Percentiles rank a stretch among this genome's conserved stretches.
These are phyloP conservation scores for Phylloscopus trochilus DNA, from an alignment of 2,113 vertebrate species.

Conservation along the genomic window DNA sequence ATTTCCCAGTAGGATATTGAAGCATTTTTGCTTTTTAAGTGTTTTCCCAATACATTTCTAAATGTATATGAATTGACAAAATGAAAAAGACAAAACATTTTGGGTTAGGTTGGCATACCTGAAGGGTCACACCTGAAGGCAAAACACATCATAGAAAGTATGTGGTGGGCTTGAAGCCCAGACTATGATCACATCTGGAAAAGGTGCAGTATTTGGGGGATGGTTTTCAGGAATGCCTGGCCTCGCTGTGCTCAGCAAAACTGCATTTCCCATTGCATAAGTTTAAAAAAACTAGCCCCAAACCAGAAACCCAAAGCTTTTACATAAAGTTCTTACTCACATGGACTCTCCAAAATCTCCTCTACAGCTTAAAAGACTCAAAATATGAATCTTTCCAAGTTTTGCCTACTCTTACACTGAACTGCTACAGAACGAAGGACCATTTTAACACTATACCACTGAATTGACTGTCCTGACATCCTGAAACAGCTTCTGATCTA, in stretches of 20 bases:
- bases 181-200: background rate
- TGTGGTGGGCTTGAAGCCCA: background rate
- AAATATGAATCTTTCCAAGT: background rate
- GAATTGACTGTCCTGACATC: background rate
- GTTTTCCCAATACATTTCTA: background rate
- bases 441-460: background rate
- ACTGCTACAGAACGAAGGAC: background rate
- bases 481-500: background rate
- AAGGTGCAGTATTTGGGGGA: background rate
- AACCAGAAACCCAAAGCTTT: background rate
- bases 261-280: background rate
- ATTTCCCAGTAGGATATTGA: background rate
- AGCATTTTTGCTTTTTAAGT: background rate
- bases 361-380: background rate
- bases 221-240: background rate
- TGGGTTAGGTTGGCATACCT: background rate
- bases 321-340: background rate
- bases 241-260: background rate
- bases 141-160: background rate
- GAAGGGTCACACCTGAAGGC: background rate
- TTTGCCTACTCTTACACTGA: background rate
- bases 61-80: background rate
- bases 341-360: background rate
- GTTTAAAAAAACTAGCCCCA: background rate
- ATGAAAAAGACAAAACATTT: background rate